phyloP scores from a whole-genome alignment of 2,888 invertebrate genomes.

The Alloplasta piceator region DNA sequence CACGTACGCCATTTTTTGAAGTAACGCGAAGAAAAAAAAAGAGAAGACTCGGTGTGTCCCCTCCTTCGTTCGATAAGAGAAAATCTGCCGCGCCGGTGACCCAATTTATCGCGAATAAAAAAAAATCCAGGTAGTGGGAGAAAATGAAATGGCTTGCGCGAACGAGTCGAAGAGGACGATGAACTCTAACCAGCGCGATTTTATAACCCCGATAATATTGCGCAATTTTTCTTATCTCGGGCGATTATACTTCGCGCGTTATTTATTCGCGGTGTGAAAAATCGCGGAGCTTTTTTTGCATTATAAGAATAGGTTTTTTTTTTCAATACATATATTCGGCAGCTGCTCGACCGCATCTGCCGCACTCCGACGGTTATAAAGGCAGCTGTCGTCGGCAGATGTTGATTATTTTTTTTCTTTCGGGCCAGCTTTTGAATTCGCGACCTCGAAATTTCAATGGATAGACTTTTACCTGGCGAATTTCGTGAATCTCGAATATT shows the following conservation, averaged over 20 bases:
- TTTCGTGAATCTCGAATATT: constrained; percentile 3
- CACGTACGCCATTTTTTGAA: neutral
- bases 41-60: neutral
- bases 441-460: neutral
- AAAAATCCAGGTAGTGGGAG: too few species aligned
- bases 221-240: constrained; percentile 63
- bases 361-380: constrained; percentile 52
- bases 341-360: constrained; percentile 76
- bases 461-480: constrained; percentile 4
- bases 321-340: constrained; percentile 26
- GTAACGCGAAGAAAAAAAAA: neutral
- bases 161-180: constrained; percentile 51
- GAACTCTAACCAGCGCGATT: constrained; percentile 20
- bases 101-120: constrained; percentile 38
- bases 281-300: too few species aligned
- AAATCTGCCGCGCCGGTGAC: constrained; percentile 60
- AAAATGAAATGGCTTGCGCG: constrained; percentile 6
- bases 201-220: constrained; percentile 40
- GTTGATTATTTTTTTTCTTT: constrained; percentile 38
- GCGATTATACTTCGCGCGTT: neutral
- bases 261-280: too few species aligned
- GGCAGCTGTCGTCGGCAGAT: constrained; percentile 73
- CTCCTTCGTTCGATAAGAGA: constrained; percentile 58
- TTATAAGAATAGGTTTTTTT: too few species aligned
- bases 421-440: neutral